Percentiles rank a stretch among this genome's conserved stretches.
These are phyloP conservation scores for Tauraco erythrolophus DNA, from an alignment of 2,113 vertebrate species.

Conservation along the genomic window DNA sequence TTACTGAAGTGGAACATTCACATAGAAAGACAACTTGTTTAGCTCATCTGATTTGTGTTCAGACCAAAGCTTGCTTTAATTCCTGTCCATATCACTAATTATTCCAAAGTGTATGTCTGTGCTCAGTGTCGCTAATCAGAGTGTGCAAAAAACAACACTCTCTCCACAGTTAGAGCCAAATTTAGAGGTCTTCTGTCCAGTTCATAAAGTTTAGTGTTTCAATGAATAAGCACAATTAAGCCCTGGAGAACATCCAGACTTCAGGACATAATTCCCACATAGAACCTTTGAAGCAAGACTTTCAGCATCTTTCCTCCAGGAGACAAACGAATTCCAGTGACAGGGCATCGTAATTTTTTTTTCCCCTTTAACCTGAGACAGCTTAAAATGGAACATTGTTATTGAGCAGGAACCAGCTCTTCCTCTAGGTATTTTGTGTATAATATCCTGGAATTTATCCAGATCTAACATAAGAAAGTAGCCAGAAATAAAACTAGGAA, in stretches of 20 bases:
- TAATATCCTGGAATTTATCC: slow-evolving; percentile 27
- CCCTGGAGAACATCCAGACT: slow-evolving; percentile 18
- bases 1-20: background rate
- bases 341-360: background rate
- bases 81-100: background rate
- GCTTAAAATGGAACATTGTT: slow-evolving; percentile 35
- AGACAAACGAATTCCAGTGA: background rate
- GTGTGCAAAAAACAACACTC: background rate
- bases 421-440: slow-evolving; percentile 10
- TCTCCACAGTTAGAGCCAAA: background rate
- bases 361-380: background rate
- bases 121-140: background rate
- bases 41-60: background rate
- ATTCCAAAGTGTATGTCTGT: background rate
- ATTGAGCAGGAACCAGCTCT: slow-evolving; percentile 28
- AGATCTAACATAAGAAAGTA: background rate
- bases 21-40: background rate
- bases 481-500: slow-evolving; percentile 23
- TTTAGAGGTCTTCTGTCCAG: slow-evolving; percentile 33
- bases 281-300: background rate
- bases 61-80: background rate
- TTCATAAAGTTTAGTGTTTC: slow-evolving; percentile 39
- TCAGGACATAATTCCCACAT: background rate
- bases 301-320: background rate
- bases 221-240: slow-evolving; percentile 41